Evolutionary conservation across 1,140 invertebrate genomes (phyloP).

Genomic region (Solenopsis fugax): DNA sequence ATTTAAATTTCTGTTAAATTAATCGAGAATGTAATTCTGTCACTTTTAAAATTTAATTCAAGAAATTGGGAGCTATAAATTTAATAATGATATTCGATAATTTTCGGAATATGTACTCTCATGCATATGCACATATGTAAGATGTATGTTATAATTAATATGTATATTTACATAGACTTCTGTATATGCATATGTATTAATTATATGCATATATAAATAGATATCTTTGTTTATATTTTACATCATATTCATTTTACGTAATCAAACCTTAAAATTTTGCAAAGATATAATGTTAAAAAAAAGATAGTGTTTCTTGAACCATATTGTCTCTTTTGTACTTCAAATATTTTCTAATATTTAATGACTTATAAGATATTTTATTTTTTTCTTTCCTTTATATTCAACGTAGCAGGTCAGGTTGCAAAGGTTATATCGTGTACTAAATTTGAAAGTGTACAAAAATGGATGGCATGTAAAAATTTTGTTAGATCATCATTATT

Average conservation of each 20-base stretch:
- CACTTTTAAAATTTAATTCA: background rate
- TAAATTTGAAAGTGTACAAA: background rate
- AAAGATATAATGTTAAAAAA: background rate
- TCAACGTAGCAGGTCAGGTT: background rate
- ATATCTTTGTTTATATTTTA: background rate
- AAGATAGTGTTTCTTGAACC: background rate
- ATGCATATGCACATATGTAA: background rate
- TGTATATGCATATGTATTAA: background rate
- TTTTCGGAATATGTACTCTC: background rate
- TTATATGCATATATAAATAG: background rate
- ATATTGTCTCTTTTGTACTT: background rate
- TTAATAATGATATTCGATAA: background rate
- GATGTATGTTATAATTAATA: background rate
- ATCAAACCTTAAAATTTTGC: background rate
- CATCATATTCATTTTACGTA: background rate
- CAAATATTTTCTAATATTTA: background rate
- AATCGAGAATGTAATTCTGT: background rate
- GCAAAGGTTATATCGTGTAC: background rate
- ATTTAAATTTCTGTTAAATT: background rate
- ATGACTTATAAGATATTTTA: background rate
- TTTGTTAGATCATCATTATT: background rate
- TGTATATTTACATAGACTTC: background rate
- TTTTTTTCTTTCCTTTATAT: background rate
- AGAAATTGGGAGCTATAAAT: background rate
- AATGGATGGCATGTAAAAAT: background rate